Conservation (phyloP, 2,888 invertebrate genomes). For the Aporophyla lueneburgensis region DNA sequence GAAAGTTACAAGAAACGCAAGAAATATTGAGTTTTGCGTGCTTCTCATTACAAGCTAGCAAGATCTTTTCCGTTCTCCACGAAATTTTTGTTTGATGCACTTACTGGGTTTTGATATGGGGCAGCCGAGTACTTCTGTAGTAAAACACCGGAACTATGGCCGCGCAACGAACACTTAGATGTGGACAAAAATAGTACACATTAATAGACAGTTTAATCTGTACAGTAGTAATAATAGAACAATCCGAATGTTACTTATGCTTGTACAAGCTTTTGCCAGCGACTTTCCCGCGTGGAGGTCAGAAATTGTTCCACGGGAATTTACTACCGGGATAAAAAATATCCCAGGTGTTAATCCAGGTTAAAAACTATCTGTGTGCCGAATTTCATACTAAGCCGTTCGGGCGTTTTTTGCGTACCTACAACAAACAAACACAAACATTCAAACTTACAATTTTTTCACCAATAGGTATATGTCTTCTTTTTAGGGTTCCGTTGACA, state of each 20-base stretch:
- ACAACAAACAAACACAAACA: too few species aligned
- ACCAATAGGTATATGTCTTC: too few species aligned
- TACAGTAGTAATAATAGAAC: constrained; percentile 20
- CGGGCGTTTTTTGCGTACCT: too few species aligned
- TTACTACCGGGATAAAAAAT: too few species aligned
- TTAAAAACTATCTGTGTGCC: too few species aligned
- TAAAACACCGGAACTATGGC: constrained; percentile 40
- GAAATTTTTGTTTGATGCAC: neutral
- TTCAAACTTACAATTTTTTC: too few species aligned
- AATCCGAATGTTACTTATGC: neutral
- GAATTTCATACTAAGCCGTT: too few species aligned
- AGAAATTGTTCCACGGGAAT: too few species aligned
- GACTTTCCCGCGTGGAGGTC: too few species aligned
- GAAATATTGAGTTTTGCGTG: neutral
- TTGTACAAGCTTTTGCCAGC: neutral
- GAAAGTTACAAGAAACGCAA: neutral
- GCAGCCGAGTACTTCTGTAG: constrained; percentile 27
- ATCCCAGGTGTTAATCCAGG: too few species aligned
- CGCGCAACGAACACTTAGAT: constrained; percentile 41
- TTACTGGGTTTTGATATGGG: neutral
- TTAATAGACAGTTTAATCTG: constrained; percentile 41
- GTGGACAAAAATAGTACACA: constrained; percentile 52
- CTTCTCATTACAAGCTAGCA: neutral
- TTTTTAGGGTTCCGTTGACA: too few species aligned
- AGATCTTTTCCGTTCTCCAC: neutral